These are phyloP conservation scores for Latrodectus geometricus DNA, from an alignment of 1,140 invertebrate species.

Conservation along the genomic window DNA sequence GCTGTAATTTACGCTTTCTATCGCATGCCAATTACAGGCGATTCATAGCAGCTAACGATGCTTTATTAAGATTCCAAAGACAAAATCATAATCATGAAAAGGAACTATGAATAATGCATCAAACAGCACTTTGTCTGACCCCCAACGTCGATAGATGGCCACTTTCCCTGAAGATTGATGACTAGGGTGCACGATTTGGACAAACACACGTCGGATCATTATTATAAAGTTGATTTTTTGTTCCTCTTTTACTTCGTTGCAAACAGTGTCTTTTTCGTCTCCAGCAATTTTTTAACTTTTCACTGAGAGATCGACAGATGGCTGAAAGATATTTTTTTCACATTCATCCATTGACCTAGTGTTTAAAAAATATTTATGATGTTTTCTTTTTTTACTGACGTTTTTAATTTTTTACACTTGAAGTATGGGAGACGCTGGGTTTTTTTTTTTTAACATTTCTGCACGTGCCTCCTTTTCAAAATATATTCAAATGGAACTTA, in stretches of 20 bases:
- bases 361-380: no score
- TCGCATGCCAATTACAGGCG: slow-evolving; percentile 7
- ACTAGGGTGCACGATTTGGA: slow-evolving; percentile 39
- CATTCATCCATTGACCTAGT: no score
- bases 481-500: no score
- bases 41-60: slow-evolving; percentile 13
- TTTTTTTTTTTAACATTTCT: no score
- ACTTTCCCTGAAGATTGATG: slow-evolving; percentile 46
- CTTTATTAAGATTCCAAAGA: slow-evolving; percentile 37
- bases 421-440: no score
- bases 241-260: neutral
- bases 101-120: slow-evolving; percentile 43
- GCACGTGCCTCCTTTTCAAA: no score
- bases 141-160: slow-evolving; percentile 24
- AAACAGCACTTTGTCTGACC: neutral
- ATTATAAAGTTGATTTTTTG: slow-evolving; percentile 35
- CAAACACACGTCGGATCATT: slow-evolving; percentile 43
- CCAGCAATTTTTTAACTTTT: no score
- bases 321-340: no score
- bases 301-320: no score
- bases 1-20: neutral
- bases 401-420: no score
- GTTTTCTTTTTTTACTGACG: no score
- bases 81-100: slow-evolving; percentile 49
- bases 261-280: no score